phyloP scores from a whole-genome alignment of 2,113 vertebrate species.

The Paramisgurnus dabryanus region DNA sequence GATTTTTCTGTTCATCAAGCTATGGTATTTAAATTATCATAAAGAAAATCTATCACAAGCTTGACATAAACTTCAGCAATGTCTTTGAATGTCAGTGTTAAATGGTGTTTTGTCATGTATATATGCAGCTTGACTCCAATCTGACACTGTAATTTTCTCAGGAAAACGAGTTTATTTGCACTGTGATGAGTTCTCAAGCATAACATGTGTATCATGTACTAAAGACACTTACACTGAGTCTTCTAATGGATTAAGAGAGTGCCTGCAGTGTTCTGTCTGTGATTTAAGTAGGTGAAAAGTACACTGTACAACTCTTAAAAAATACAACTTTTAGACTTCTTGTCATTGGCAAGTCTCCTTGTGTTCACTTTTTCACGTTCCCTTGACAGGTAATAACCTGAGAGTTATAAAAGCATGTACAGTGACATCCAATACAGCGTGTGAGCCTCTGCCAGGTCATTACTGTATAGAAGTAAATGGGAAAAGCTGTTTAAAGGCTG shows the following conservation, averaged over 20 bases:
- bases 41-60: too few species aligned
- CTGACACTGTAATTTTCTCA: conserved; percentile 9
- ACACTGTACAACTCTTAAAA: not conserved
- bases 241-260: conserved; percentile 14
- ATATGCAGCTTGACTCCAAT: not conserved
- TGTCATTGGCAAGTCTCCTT: not conserved
- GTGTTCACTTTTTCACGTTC: not conserved
- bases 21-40: too few species aligned
- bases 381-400: conserved; percentile 27
- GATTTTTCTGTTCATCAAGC: too few species aligned
- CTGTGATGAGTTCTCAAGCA: not conserved
- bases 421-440: conserved; percentile 4
- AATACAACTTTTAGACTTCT: too few species aligned
- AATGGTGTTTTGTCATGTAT: not conserved
- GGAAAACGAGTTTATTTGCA: not conserved
- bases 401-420: conserved; percentile 3
- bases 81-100: too few species aligned
- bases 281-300: conserved; percentile 25
- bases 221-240: not conserved
- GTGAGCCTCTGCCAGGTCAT: conserved; percentile 29
- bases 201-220: not conserved
- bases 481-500: conserved; percentile 15
- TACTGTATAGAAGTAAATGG: not conserved
- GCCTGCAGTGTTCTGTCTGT: conserved; percentile 28
- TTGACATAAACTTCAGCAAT: not conserved